Conservation (phyloP, 2,113 vertebrate species). For the Nannospalax galili region DNA sequence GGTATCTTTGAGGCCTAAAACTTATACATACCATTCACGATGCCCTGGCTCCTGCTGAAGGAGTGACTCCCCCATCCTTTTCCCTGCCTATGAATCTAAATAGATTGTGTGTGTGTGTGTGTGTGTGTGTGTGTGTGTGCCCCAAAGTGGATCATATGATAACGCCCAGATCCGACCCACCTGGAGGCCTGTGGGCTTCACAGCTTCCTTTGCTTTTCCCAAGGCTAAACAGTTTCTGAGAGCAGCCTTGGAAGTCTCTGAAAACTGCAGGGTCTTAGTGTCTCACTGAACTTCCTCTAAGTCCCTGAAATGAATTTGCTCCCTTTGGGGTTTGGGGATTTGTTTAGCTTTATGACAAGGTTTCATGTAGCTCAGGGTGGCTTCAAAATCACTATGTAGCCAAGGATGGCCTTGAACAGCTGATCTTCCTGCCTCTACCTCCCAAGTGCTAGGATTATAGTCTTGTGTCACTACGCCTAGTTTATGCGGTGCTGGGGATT, state of each 20-base stretch:
- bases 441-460: background rate
- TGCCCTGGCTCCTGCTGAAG: background rate
- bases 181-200: background rate
- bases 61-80: background rate
- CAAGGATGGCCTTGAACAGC: background rate
- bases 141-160: rapidly evolving
- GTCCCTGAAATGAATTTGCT: background rate
- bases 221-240: background rate
- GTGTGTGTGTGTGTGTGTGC: no score
- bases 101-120: no score
- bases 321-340: background rate
- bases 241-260: background rate
- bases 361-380: background rate
- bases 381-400: background rate
- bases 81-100: background rate
- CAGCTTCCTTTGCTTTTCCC: background rate
- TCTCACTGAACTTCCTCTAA: background rate
- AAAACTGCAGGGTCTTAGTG: background rate
- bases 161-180: background rate
- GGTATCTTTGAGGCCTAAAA: background rate
- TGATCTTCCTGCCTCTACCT: background rate
- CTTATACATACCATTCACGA: background rate
- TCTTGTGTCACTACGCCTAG: background rate
- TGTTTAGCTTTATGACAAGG: background rate
- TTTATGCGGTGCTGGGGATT: background rate